These are phyloP conservation scores for Dascyllus trimaculatus DNA, from an alignment of 2,113 vertebrate genomes.

Conservation along the genomic window DNA sequence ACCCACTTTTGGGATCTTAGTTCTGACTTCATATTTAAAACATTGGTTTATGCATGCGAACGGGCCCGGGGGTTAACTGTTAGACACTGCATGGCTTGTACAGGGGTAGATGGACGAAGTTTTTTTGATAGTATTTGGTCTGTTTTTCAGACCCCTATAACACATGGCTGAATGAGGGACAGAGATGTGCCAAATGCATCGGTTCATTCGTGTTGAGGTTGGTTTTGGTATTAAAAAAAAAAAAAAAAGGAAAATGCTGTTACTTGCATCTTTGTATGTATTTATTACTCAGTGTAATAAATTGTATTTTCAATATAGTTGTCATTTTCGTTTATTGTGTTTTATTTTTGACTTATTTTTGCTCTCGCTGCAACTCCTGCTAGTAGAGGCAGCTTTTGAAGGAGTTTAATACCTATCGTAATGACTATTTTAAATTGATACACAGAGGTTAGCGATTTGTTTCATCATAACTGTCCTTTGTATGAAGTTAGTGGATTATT, in stretches of 20 bases:
- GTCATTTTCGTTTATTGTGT: constrained; percentile 59
- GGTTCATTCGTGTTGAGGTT: constrained; percentile 72
- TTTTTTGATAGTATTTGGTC: constrained; percentile 79
- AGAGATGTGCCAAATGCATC: constrained; percentile 79
- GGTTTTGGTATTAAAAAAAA: constrained; percentile 76
- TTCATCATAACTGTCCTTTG: no score
- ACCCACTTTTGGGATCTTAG: constrained; percentile 67
- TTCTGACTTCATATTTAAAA: constrained; percentile 83
- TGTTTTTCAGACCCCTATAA: constrained; percentile 75
- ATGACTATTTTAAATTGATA: no score
- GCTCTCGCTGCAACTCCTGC: no score
- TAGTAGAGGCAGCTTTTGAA: no score
- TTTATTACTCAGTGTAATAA: constrained; percentile 99
- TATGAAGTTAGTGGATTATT: no score
- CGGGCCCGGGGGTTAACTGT: constrained; percentile 61
- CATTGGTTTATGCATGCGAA: constrained; percentile 82
- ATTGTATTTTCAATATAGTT: constrained; percentile 98
- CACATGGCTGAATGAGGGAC: constrained; percentile 56
- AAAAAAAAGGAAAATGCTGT: constrained; percentile 86
- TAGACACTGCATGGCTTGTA: constrained; percentile 90
- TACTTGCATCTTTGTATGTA: constrained; percentile 99
- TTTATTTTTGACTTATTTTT: constrained; percentile 12
- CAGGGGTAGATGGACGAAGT: constrained; percentile 86
- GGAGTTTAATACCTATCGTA: no score
- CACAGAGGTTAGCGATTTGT: no score